Evolutionary conservation across 2,888 invertebrate species (phyloP).

Genomic region (Crocallis elinguaria): DNA sequence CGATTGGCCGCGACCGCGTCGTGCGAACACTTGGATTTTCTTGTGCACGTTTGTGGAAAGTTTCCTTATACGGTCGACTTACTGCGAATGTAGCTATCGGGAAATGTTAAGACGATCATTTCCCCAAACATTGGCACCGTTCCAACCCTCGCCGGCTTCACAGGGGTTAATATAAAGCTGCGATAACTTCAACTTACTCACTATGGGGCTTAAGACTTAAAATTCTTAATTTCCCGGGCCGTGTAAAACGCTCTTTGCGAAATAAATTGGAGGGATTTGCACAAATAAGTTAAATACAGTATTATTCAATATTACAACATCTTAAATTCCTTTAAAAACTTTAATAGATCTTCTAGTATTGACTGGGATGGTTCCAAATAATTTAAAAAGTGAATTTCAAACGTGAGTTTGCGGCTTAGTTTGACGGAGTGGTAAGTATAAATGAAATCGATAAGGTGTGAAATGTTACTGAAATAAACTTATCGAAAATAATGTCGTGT

Average conservation of each 20-base stretch:
- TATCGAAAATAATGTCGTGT: neutral
- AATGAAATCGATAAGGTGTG: neutral
- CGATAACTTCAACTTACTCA: constrained; percentile 39
- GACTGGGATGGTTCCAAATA: neutral
- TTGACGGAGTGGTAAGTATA: constrained; percentile 2
- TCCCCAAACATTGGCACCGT: constrained; percentile 64
- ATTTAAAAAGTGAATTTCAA: neutral
- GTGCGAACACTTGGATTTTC: constrained; percentile 47
- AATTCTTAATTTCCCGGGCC: constrained; percentile 27
- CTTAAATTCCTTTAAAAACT: no score
- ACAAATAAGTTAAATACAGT: neutral
- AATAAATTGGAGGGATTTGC: constrained; percentile 5
- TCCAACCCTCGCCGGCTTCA: constrained; percentile 59
- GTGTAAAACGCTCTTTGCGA: neutral
- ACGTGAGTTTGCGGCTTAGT: neutral
- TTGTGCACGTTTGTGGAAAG: constrained; percentile 63
- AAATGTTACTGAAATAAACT: neutral
- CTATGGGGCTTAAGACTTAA: constrained; percentile 39
- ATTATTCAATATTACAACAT: no score
- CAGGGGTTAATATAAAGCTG: constrained; percentile 37
- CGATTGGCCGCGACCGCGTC: constrained; percentile 61
- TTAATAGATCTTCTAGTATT: neutral
- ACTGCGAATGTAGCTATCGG: constrained; percentile 66
- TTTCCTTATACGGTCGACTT: constrained; percentile 62
- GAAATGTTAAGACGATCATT: constrained; percentile 65